Conservation (phyloP, 2,797 vertebrate genomes). For the Philypnodon macrostomus region DNA sequence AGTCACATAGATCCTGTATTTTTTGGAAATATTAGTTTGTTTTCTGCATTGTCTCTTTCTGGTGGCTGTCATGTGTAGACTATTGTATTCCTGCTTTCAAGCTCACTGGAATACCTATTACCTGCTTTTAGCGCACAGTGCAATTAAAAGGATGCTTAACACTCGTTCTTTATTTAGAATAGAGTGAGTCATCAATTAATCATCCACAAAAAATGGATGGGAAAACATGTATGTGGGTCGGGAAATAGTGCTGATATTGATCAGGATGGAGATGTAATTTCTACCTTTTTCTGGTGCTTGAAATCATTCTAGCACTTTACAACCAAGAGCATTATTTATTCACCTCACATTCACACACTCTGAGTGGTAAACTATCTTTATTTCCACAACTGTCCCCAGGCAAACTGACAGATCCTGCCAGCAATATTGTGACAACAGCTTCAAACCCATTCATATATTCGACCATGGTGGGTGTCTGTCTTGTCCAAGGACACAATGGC, state of each 20-base stretch:
- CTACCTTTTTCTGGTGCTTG: background rate
- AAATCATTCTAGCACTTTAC: too few relatives aligned
- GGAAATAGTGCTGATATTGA: background rate
- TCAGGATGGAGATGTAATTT: background rate
- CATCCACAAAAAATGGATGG: background rate
- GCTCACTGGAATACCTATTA: background rate
- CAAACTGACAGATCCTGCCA: too few relatives aligned
- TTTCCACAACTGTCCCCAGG: too few relatives aligned
- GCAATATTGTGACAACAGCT: too few relatives aligned
- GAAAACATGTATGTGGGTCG: background rate
- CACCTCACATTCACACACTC: too few relatives aligned
- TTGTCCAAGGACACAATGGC: too few relatives aligned
- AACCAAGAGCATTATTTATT: too few relatives aligned
- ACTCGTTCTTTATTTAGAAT: background rate
- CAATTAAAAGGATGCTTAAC: constrained; percentile 1
- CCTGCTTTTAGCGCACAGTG: constrained; percentile 3
- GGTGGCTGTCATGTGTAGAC: constrained; percentile 37
- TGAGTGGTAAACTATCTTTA: too few relatives aligned
- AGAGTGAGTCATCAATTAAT: background rate
- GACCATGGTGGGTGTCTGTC: too few relatives aligned
- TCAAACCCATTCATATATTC: too few relatives aligned
- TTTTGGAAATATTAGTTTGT: too few relatives aligned
- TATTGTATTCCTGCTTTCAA: constrained; percentile 30
- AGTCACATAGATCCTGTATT: too few relatives aligned
- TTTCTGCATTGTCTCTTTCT: constrained; percentile 34